Conservation (phyloP, 2,888 invertebrate species). For the Ethmia dodecea region DNA sequence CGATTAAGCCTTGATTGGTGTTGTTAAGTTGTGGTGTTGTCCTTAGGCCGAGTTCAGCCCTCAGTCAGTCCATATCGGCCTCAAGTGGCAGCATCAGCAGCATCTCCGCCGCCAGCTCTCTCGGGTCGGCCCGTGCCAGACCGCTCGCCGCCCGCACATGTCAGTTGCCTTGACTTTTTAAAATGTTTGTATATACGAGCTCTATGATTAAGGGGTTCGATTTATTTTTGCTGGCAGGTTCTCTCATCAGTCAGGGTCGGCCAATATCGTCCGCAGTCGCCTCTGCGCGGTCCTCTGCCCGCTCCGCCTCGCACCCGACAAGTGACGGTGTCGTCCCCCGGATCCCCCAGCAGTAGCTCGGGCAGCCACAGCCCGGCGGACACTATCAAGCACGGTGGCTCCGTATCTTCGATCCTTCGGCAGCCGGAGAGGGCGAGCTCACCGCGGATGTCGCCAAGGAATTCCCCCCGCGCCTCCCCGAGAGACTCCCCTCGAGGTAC, state of each 20-base stretch:
- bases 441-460: constrained; percentile 54
- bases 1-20: too few relatives aligned
- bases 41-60: constrained; percentile 86
- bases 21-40: too few relatives aligned
- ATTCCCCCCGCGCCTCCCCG: constrained; percentile 58
- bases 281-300: constrained; percentile 79
- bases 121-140: constrained; percentile 76
- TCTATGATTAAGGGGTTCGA: too few relatives aligned
- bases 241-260: constrained; percentile 85
- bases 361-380: constrained; percentile 89
- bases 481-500: constrained; percentile 38
- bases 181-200: too few relatives aligned
- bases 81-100: constrained; percentile 77
- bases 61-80: constrained; percentile 85
- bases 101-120: constrained; percentile 77
- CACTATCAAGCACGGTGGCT: constrained; percentile 81
- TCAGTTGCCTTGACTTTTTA: constrained; percentile 48
- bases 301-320: constrained; percentile 70
- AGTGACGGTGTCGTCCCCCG: constrained; percentile 82
- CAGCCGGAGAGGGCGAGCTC: constrained; percentile 59
- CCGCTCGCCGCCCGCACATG: constrained; percentile 85
- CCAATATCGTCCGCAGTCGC: constrained; percentile 85
- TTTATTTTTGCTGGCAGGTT: constrained; percentile 68
- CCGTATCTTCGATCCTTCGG: constrained; percentile 64
- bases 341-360: constrained; percentile 92